Conservation (phyloP, 2,888 invertebrate genomes). For the Lochmaea capreae region DNA sequence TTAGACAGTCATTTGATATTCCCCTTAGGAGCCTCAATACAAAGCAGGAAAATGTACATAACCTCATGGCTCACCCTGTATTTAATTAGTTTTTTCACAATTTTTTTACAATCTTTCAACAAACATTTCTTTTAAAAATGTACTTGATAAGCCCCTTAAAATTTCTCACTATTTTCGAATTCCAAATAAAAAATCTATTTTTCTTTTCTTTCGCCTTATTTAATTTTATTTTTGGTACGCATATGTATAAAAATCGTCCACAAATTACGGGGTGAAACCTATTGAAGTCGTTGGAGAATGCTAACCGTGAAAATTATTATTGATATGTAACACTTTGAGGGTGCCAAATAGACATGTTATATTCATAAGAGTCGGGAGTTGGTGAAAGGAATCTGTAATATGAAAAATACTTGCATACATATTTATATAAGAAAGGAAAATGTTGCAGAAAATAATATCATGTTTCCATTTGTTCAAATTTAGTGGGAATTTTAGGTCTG, state of each 20-base stretch:
- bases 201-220: not conserved
- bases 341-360: conserved; percentile 67
- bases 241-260: conserved; percentile 54
- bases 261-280: conserved; percentile 61
- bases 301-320: conserved; percentile 64
- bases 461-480: too few species aligned
- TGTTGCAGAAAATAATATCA: too few species aligned
- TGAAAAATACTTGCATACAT: not conserved
- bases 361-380: conserved; percentile 63
- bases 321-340: conserved; percentile 67
- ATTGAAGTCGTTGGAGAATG: conserved; percentile 56
- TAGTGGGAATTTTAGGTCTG: too few species aligned
- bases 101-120: too few species aligned
- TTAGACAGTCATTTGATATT: too few species aligned
- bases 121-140: too few species aligned
- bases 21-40: too few species aligned
- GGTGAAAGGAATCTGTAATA: conserved; percentile 24
- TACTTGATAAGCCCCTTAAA: too few species aligned
- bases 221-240: not conserved
- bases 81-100: too few species aligned
- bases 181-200: not conserved
- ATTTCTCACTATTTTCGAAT: too few species aligned
- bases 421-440: conserved; percentile 12
- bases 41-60: too few species aligned
- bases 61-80: too few species aligned